A percentile compares a stretch with the other conserved stretches of the same genome.
phyloP scores from a whole-genome alignment of 2,113 vertebrate species.

The Pheucticus melanocephalus region DNA sequence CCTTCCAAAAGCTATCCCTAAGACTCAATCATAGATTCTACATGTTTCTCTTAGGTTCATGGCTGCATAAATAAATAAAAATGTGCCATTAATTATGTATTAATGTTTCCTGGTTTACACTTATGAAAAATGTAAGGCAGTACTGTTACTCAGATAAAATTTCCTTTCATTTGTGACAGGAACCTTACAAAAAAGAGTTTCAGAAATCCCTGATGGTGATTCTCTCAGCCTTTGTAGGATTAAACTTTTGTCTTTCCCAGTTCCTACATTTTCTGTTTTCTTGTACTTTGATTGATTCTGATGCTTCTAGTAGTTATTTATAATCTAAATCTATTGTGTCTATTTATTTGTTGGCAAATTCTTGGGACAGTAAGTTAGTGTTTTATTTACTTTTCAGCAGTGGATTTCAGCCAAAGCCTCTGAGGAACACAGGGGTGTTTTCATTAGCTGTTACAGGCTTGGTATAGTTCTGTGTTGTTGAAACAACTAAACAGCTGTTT shows the following conservation, averaged over 20 bases:
- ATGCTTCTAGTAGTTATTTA: not conserved
- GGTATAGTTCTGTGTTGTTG: not conserved
- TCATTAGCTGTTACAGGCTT: not conserved
- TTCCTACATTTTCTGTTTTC: not conserved
- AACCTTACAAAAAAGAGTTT: not conserved
- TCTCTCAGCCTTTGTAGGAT: not conserved
- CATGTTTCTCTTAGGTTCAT: not conserved
- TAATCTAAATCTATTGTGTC: not conserved
- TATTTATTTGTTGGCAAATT: not conserved
- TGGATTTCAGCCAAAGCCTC: not conserved
- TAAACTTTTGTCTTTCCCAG: not conserved
- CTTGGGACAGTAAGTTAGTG: not conserved
- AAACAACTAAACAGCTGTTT: not conserved
- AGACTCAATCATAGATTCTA: not conserved
- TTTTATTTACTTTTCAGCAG: not conserved
- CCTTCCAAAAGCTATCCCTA: not conserved
- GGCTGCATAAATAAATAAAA: constrained; percentile 28
- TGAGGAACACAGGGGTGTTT: not conserved
- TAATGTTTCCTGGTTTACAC: not conserved
- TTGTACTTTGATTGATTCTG: not conserved
- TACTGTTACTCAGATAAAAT: not conserved
- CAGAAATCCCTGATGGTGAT: not conserved
- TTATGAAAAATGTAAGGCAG: not conserved
- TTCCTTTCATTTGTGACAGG: not conserved
- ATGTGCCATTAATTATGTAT: constrained; percentile 16